phyloP scores from a whole-genome alignment of 2,797 vertebrate genomes.

The Malacoraja senta region DNA sequence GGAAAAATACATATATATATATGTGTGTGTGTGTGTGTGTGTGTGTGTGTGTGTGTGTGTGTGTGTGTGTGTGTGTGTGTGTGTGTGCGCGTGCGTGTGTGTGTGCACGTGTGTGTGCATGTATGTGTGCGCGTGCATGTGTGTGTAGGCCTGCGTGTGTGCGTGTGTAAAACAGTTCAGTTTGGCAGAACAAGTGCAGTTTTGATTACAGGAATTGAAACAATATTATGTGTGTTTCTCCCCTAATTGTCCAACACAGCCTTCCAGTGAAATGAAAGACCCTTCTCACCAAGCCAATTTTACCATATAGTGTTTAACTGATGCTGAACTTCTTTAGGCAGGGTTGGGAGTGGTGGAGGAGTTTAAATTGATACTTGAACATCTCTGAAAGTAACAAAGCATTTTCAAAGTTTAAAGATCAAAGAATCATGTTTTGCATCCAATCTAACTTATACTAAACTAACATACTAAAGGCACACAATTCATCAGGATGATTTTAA shows the following conservation, averaged over 20 bases:
- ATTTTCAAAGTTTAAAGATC: slow-evolving; percentile 11
- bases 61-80: no score
- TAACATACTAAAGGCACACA: neutral
- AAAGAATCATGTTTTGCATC: neutral
- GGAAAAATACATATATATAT: neutral
- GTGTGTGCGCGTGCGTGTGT: no score
- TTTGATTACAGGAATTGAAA: neutral
- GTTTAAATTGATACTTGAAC: neutral
- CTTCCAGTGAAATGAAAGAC: neutral
- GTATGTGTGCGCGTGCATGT: no score
- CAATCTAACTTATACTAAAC: neutral
- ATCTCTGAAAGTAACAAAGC: slow-evolving; percentile 9
- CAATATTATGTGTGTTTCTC: neutral
- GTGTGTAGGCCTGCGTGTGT: no score
- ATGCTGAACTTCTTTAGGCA: neutral
- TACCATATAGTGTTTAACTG: neutral
- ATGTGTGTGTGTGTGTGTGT: no score
- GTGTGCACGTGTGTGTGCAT: no score
- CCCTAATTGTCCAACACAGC: no score
- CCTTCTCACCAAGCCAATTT: neutral
- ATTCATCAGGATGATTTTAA: slow-evolving; percentile 45
- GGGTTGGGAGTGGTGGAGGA: no score
- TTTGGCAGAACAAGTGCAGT: neutral
- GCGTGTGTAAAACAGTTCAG: neutral
- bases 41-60: no score